These are phyloP conservation scores for Cyphomyrmex costatus DNA, from an alignment of 1,140 invertebrate species.

Conservation along the genomic window DNA sequence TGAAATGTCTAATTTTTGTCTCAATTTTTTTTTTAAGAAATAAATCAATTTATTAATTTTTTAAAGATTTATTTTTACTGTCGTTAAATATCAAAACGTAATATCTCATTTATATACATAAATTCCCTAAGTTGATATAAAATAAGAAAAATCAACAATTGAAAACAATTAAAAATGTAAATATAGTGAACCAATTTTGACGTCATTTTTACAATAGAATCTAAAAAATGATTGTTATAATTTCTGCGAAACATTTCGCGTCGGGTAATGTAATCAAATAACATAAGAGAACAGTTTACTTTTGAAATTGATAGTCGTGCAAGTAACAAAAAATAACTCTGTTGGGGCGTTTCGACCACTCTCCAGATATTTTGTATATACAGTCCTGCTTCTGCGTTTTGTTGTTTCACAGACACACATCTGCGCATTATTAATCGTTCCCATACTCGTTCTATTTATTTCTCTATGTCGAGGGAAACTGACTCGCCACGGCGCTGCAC, in stretches of 20 bases:
- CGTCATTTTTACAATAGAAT: not conserved
- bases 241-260: not conserved
- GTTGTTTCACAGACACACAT: not conserved
- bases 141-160: not conserved
- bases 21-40: too few relatives aligned
- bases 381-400: conserved; percentile 1
- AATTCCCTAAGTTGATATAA: not conserved
- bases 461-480: conserved; percentile 10
- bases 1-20: not conserved
- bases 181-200: not conserved
- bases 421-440: conserved; percentile 31
- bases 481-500: conserved; percentile 26
- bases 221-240: not conserved
- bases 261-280: not conserved
- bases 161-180: not conserved
- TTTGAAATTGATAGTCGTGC: not conserved
- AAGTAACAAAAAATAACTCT: not conserved
- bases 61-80: too few relatives aligned
- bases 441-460: conserved; percentile 49
- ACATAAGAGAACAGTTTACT: not conserved
- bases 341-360: not conserved
- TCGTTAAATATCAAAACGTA: too few relatives aligned
- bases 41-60: too few relatives aligned
- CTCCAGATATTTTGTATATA: conserved; percentile 13
- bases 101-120: too few relatives aligned